Percentiles rank a stretch among this genome's conserved stretches.
Conservation (phyloP, 2,888 invertebrate species). For the Drosophila meridiana region DNA sequence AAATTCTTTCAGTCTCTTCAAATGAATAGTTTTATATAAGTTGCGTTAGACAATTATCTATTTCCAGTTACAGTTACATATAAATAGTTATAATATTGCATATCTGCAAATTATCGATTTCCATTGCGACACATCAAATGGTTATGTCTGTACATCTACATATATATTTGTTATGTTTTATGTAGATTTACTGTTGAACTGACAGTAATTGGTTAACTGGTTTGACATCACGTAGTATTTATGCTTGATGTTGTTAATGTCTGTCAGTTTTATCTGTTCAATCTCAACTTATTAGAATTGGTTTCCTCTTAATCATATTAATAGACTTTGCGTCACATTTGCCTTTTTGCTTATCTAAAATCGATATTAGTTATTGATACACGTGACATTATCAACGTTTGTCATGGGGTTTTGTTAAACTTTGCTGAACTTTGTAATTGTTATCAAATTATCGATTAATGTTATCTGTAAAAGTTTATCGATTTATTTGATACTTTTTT, state of each 20-base stretch:
- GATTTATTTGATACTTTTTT: background rate
- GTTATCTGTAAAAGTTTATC: too few species aligned
- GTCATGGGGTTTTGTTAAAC: background rate
- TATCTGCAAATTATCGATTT: background rate
- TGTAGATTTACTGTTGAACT: constrained; percentile 5
- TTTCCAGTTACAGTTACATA: background rate
- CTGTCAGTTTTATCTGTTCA: constrained; percentile 33
- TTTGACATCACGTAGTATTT: constrained; percentile 17
- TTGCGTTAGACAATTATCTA: background rate
- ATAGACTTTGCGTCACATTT: constrained; percentile 25
- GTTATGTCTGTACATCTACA: background rate
- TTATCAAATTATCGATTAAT: background rate
- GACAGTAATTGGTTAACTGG: constrained; percentile 37
- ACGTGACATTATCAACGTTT: constrained; percentile 43
- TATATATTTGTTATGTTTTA: background rate
- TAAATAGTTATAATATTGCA: background rate
- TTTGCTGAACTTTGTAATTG: constrained; percentile 1
- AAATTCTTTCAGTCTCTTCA: background rate
- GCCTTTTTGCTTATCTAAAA: constrained; percentile 34
- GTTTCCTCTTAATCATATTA: background rate
- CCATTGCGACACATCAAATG: background rate
- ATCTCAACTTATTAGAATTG: constrained; percentile 23
- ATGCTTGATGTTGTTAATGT: constrained; percentile 21
- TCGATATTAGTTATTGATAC: constrained; percentile 29
- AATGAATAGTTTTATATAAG: background rate